Base-by-base conservation (phyloP, 35 echinoderm and acorn worm species). In the Diadema setosum region DNA sequence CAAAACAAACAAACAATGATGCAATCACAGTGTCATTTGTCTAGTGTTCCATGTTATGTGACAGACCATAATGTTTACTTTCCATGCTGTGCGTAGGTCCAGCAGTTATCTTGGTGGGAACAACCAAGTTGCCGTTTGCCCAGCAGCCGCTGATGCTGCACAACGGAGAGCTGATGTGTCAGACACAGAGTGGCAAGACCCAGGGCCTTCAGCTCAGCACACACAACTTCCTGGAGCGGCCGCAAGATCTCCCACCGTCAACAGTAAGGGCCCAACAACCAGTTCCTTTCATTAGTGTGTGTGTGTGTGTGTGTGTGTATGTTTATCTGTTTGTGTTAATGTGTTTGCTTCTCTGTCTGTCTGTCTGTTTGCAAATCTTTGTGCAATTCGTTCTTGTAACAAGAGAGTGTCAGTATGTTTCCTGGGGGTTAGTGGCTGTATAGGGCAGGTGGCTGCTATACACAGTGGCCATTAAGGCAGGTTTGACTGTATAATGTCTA, bases 111-210 rank as follows among this genome's bases (percentile, higher is more conserved):
- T 45, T 98, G 7, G 89, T 89, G 21, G 96, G 84, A 12, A 89
- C 92, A 6, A 92, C 85, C 23, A 98, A 94, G 85, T 65, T 98
- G 34, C 96, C 96, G 0, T 98, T 85, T 74, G 89, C 91, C 25
- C 95, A 98, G 85, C 70, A 90, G 67, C 96, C 96, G 4, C 29
- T 98, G 81, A 94, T 98, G 89, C 69, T 98, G 6, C 85, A 98
- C 64, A 93, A 93, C 36, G 96, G 96, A 5, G 92, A 91, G 45
- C 81, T 94, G 36, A 86, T 86, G 3, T 98, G 96, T 76, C 96
- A 98, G 81, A 98, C 92, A 15, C 89, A 83, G 37, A 94, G 92
- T 46, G 96, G 96, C 27, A 98, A 98, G 58, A 86, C 92, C 12
- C 70, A 88, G n/a, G 86, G 81, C 8, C 55, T 98, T 23, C 91